These are phyloP conservation scores for Paramuricea clavata DNA, from an alignment of 92 coral and sea anemone genomes.

Conservation along the genomic window DNA sequence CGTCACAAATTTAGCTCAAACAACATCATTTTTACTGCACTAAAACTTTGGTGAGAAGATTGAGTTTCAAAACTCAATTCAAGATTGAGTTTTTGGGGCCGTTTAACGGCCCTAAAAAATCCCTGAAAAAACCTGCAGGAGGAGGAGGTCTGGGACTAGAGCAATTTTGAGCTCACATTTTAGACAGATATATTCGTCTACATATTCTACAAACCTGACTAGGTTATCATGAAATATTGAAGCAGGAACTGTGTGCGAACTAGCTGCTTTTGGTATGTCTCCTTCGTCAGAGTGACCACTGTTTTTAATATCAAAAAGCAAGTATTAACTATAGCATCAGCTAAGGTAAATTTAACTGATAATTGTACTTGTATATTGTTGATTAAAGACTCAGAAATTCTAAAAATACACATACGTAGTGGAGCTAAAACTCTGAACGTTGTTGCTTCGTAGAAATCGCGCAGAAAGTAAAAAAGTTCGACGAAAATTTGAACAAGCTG, in stretches of 20 bases:
- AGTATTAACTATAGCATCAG: not conserved
- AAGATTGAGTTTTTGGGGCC: too few relatives aligned
- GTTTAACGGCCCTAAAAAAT: too few relatives aligned
- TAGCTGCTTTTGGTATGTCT: conserved; percentile 82
- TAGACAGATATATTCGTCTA: too few relatives aligned
- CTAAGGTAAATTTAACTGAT: not conserved
- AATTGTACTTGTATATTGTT: not conserved
- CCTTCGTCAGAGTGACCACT: conserved; percentile 50
- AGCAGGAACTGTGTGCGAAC: conserved; percentile 76
- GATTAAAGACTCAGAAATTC: not conserved
- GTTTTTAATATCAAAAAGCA: not conserved
- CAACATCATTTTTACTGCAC: too few relatives aligned
- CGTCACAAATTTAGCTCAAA: too few relatives aligned
- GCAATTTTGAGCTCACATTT: too few relatives aligned
- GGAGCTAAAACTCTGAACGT: conserved; percentile 18
- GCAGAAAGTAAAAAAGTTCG: conserved; percentile 22
- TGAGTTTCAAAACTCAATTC: too few relatives aligned
- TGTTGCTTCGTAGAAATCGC: conserved; percentile 12
- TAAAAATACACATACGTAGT: not conserved
- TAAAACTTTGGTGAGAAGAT: too few relatives aligned
- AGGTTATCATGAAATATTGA: conserved; percentile 89
- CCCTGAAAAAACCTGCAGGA: too few relatives aligned
- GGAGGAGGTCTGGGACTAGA: not conserved
- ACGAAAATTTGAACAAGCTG: conserved; percentile 27
- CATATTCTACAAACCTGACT: conserved; percentile 85